Conservation (phyloP, 2,113 vertebrate species). For the Sebastes fasciatus region DNA sequence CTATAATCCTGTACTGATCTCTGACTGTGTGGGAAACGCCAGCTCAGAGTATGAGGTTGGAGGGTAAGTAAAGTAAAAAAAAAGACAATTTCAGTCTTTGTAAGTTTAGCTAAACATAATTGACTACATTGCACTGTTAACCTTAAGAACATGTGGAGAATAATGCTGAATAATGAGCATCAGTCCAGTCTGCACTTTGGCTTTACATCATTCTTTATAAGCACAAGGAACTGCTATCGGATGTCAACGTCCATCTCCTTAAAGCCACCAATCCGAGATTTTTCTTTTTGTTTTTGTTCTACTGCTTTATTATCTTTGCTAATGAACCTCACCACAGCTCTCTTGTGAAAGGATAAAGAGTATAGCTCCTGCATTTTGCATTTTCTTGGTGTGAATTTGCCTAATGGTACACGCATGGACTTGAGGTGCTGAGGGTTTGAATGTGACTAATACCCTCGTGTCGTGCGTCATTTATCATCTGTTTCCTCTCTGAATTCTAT, state of each 20-base stretch:
- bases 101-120: not conserved
- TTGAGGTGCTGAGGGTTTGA: not conserved
- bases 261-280: not conserved
- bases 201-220: not conserved
- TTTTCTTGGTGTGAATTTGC: not conserved
- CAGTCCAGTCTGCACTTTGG: not conserved
- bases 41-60: not conserved
- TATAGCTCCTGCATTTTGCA: not conserved
- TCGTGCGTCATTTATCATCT: not conserved
- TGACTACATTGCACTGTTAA: not conserved
- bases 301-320: not conserved
- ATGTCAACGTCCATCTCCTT: not conserved
- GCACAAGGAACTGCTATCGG: not conserved
- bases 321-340: not conserved
- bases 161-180: not conserved
- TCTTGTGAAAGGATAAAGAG: not conserved
- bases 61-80: not conserved
- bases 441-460: not conserved
- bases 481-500: not conserved
- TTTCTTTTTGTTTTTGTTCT: not conserved
- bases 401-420: not conserved
- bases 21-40: not conserved
- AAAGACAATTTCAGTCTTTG: not conserved
- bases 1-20: not conserved
- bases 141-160: not conserved